These are phyloP conservation scores for Asteroscopus sphinx DNA, from an alignment of 2,888 invertebrate genomes.

Conservation along the genomic window DNA sequence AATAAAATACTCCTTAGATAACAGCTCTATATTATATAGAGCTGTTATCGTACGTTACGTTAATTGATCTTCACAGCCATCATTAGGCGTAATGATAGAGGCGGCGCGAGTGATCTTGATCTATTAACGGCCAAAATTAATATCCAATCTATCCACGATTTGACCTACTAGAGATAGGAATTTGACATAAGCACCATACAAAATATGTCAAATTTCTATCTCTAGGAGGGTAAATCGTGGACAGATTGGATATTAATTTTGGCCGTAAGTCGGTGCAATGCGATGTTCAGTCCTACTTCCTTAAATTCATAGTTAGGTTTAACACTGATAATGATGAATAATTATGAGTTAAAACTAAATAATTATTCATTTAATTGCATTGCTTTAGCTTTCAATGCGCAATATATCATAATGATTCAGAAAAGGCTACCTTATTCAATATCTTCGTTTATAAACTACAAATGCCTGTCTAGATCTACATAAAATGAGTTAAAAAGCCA, in stretches of 20 bases:
- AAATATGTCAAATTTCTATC: too few relatives aligned
- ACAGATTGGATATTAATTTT: too few relatives aligned
- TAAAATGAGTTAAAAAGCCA: not conserved
- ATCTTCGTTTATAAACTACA: constrained; percentile 1
- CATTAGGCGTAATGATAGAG: constrained; percentile 38
- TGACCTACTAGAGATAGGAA: too few relatives aligned
- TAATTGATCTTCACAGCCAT: constrained; percentile 29
- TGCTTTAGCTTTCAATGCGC: not conserved
- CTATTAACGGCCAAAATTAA: too few relatives aligned
- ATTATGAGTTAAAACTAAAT: not conserved
- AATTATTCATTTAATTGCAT: constrained; percentile 1
- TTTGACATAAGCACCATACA: too few relatives aligned
- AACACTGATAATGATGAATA: constrained; percentile 4
- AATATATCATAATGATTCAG: constrained; percentile 1
- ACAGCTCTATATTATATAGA: constrained; percentile 14
- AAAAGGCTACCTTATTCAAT: constrained; percentile 1
- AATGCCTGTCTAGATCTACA: not conserved
- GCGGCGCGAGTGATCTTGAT: constrained; percentile 37
- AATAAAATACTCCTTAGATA: constrained; percentile 31
- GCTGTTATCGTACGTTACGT: constrained; percentile 11
- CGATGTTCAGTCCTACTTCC: constrained; percentile 20
- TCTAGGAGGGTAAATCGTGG: too few relatives aligned
- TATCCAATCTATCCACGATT: too few relatives aligned
- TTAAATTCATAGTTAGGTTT: constrained; percentile 3
- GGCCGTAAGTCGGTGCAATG: constrained; percentile 15